A percentile compares a stretch with the other conserved stretches of the same genome.
These are phyloP conservation scores for Dipus sagitta DNA, from an alignment of 2,797 vertebrate genomes.

Conservation along the genomic window DNA sequence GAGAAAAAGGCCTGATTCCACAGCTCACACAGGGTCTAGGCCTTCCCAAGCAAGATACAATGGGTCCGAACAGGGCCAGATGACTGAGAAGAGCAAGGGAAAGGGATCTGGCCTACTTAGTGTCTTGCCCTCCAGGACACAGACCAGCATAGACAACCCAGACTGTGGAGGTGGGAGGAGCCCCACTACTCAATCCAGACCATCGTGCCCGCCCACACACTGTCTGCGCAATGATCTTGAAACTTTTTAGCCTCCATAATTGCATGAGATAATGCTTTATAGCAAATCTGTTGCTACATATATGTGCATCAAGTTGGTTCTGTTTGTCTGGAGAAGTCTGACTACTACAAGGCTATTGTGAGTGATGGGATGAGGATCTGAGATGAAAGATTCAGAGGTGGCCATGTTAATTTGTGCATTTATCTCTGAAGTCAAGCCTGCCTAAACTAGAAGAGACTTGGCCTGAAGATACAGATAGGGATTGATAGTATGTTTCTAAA, in stretches of 20 bases:
- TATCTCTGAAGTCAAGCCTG: background rate
- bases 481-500: background rate
- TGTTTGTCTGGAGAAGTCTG: background rate
- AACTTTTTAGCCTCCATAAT: background rate
- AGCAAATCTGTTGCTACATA: background rate
- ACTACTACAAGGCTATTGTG: background rate
- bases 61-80: too few relatives aligned
- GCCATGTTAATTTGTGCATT: background rate
- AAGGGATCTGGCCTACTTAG: too few relatives aligned
- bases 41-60: too few relatives aligned
- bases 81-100: too few relatives aligned
- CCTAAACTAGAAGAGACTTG: background rate
- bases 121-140: too few relatives aligned
- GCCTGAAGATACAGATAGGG: background rate
- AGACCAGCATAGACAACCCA: too few relatives aligned
- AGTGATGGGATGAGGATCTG: background rate
- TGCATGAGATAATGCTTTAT: background rate
- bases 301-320: background rate
- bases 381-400: background rate
- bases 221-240: too few relatives aligned
- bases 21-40: too few relatives aligned
- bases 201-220: too few relatives aligned
- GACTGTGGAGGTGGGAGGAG: too few relatives aligned
- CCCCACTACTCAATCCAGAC: too few relatives aligned
- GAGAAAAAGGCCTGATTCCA: too few relatives aligned